Evolutionary conservation across 2,888 invertebrate genomes (phyloP), one percentile per base, ranked within the genome.

Genomic region (Gerris lacustris): DNA sequence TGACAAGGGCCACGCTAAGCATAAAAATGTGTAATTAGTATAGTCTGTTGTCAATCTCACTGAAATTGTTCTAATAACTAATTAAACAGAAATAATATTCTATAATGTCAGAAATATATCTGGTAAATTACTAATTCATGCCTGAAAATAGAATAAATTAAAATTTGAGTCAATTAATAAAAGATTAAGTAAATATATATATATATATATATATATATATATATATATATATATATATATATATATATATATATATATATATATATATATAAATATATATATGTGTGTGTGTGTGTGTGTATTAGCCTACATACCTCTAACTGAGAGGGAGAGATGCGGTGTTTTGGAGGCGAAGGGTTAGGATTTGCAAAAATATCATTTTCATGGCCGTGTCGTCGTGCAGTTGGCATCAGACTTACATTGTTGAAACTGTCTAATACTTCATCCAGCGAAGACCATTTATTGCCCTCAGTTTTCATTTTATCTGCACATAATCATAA

Each of bases 391-490:
- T 5, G 9, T 55, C 55, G 31, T 31, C 31, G 31, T 31, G 31
- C 55, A 55, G 15, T 2, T 4, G 15, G 15, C 55, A 15, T 55
- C 31, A 31, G 31, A 31, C 31, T 31, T 15, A 55, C 55, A 55
- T 55, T 55, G 55, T 55, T 55, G 15, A 55, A 55, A 55, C 55
- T 55, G 55, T 55, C 55, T 55, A 55, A 55, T 15, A 55, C 55
- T 55, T 55, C 11, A 15, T 55, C 55, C 55, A 55, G 9, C 15
- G 55, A 55, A 1, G 55, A 55, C 55, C 55, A 55, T 11, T 55
- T 55, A 15, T 55, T 55, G 9, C 11, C 15, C 5, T 55, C 55
- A 55, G 55, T 9, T 15, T 55, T 55, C 55, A 55, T 55, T 55
- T 55, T 55, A 55, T 55, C 55, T 55, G 55, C 31, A 31, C 31